Evolutionary conservation across 2,797 vertebrate genomes (phyloP).

Genomic region (Spatula versicolor): DNA sequence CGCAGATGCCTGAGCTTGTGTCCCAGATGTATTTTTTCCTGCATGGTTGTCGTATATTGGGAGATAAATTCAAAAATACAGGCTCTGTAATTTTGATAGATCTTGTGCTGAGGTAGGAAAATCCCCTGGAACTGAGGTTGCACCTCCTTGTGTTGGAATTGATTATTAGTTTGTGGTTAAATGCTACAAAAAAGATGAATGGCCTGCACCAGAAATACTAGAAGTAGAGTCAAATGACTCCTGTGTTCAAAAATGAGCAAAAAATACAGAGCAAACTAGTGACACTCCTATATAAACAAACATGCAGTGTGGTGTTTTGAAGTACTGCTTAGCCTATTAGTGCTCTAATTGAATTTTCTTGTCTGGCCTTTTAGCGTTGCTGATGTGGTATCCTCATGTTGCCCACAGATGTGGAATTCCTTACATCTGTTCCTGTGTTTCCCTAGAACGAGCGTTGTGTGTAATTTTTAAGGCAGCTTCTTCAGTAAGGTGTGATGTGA

Average conservation of each 20-base stretch:
- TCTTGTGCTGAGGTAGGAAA: not conserved
- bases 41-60: accelerated
- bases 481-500: not conserved
- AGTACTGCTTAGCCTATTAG: not conserved
- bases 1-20: not conserved
- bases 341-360: not conserved
- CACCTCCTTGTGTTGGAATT: not conserved
- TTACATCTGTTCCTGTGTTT: not conserved
- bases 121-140: not conserved
- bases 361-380: not conserved
- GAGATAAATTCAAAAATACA: not conserved
- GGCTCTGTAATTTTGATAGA: not conserved
- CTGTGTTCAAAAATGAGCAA: not conserved
- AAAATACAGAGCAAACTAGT: not conserved
- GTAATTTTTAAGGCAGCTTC: not conserved
- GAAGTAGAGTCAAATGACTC: not conserved
- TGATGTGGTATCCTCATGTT: not conserved
- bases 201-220: not conserved
- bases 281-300: not conserved
- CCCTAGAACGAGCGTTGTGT: not conserved
- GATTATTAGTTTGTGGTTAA: not conserved
- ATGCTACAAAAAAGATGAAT: not conserved
- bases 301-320: not conserved
- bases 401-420: not conserved
- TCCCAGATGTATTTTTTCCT: not conserved